Base-by-base conservation (phyloP, 1,140 invertebrate genomes). In the Philopotamus ludificatus region DNA sequence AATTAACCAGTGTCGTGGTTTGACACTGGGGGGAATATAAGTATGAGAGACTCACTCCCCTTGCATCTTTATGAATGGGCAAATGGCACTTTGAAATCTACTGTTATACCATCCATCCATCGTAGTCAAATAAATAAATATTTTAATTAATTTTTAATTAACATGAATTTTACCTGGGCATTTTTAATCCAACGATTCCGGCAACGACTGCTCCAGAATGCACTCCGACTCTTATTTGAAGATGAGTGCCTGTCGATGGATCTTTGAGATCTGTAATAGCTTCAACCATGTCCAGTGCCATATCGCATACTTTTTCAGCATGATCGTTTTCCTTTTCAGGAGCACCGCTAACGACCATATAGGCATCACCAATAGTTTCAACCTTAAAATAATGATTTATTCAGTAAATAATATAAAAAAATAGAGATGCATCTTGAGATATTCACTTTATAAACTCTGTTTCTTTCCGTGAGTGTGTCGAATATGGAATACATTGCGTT, bases 231-330 rank as follows among this genome's bases (percentile, higher is more conserved):
- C 95, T 82, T 68, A 97, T 95, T 72, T 88, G 85, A 57, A 98
- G 81, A 81, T 94, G 92, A 54, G 91, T 79, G 86, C 91, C 90
- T 72, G 92, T 94, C 3, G 93, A 95, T 20, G 94, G 93, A 79
- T 97, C 94, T 71, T 90, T 92, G 0, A 98, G 82, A 71, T 93
- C 89, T 2, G 86, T 89, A 70, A 97, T 97, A 1, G 93, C 92
- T 66, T 95, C 90, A 0, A 97, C 85, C 95, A 98, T 97, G 73
- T 98, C 95, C 16, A 98, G 77, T 0, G 95, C 94, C 92, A 99
- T 95, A 75, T 96, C 91, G 72, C 95, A 97, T 12, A 98, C 94
- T 70, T 91, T 89, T 75, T 94, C 91, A 0, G 94, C 94, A 74
- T 98, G 96, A 74, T 94, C 91, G 41, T 83, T 84, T 75, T 93